Base-by-base conservation (phyloP, 2,888 invertebrate genomes). In the Drosophila parthenogenetica region DNA sequence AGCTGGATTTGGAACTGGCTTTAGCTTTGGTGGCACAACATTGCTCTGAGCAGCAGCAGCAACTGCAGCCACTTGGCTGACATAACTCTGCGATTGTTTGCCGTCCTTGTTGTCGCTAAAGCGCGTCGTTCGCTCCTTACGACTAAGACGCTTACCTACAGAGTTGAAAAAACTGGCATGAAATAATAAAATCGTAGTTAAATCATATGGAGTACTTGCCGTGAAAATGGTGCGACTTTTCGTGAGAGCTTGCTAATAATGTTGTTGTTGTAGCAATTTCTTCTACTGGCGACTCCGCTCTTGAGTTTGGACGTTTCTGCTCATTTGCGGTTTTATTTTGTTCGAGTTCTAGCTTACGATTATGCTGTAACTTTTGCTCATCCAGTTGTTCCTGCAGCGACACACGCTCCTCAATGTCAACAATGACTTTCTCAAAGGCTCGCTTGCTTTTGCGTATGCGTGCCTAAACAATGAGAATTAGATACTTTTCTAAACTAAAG, bases 351-450 rank as follows among this genome's bases (percentile, higher is more conserved):
- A 71, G 45, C 42, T 83, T 82, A n/a, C 82, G 86, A 17, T 88
- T 79, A 14, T 87, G 70, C 53, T 89, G 89, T 22, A 91, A 54
- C 19, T 81, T 89, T 46, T 87, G 90, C 60, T 92, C 93, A 42
- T 93, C 93, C 49, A 93, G 92, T 81, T 93, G 93, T 80, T 95
- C 95, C 10, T 94, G 95, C 75, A 94, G 94, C 3, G 94, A 93
- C 71, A 96, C 93, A 90, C 91, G 93, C 46, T 95, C 95, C 90
- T 96, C 96, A 74, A 96, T 96, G 88, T 96, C 96, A 54, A 95
- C 94, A 87, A 96, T 94, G n/a, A 95, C 95, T 81, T 94, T 94
- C 89, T 94, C 94, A 92, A 96, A 96, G 53, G 96, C 95, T 60
- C 93, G 93, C 79, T 95, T 94, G 77, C 95, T 94, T 68, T 94